These are phyloP conservation scores for Mesochorus sp. DNA, from an alignment of 2,888 invertebrate species.

Conservation along the genomic window DNA sequence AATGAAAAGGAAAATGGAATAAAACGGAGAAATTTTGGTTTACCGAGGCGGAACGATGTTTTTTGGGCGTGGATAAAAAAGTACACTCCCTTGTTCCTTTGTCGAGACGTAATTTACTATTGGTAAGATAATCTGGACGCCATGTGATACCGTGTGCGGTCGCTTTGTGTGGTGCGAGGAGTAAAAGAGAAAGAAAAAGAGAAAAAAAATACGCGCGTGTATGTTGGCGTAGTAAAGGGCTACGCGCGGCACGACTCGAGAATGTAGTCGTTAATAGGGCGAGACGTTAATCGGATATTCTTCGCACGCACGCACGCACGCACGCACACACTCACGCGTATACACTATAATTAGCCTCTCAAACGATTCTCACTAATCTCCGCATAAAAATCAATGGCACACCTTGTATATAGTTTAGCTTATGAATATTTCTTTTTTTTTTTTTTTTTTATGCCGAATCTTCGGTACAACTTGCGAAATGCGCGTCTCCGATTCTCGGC, in stretches of 20 bases:
- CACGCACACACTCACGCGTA: not conserved
- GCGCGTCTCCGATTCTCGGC: constrained; percentile 13
- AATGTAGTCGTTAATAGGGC: no score
- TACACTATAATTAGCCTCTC: not conserved
- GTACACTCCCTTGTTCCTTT: constrained; percentile 50
- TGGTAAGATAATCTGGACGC: constrained; percentile 37
- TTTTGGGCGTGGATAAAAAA: constrained; percentile 40
- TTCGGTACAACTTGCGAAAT: constrained; percentile 10
- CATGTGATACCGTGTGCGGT: constrained; percentile 37
- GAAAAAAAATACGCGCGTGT: not conserved
- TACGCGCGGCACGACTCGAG: no score
- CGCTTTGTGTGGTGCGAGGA: not conserved
- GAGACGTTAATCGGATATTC: no score
- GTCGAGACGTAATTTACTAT: constrained; percentile 41
- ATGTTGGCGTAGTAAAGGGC: not conserved
- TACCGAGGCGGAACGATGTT: constrained; percentile 53
- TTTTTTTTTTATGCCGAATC: constrained; percentile 24
- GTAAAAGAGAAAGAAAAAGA: not conserved
- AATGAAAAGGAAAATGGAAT: not conserved
- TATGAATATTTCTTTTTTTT: not conserved
- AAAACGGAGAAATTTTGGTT: constrained; percentile 44
- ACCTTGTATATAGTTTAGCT: constrained; percentile 33
- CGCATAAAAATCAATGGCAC: constrained; percentile 32
- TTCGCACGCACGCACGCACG: constrained; percentile 23
- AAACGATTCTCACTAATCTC: not conserved